Conservation (phyloP, 2,888 invertebrate genomes). For the Ochropacha duplaris region DNA sequence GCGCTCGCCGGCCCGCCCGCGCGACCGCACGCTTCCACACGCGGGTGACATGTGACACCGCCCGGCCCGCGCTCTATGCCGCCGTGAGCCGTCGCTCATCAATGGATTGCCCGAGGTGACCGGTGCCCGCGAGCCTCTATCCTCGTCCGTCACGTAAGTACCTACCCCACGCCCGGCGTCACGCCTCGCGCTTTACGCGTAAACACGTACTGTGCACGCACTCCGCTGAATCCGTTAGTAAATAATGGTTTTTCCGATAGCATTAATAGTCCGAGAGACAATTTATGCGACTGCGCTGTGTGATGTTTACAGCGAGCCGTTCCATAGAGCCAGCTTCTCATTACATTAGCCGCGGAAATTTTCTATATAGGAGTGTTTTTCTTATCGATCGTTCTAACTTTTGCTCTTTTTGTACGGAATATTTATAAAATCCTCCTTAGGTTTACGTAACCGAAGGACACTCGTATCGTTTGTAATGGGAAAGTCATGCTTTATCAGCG, state of each 20-base stretch:
- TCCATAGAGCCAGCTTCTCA: conserved; percentile 41
- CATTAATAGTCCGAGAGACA: conserved; percentile 47
- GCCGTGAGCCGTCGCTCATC: conserved; percentile 54
- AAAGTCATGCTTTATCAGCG: conserved; percentile 48
- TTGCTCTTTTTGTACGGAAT: conserved; percentile 43
- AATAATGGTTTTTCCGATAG: conserved; percentile 59
- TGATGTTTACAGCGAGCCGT: conserved; percentile 58
- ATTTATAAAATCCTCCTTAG: conserved; percentile 61
- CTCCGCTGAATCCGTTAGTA: conserved; percentile 45
- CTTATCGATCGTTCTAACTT: conserved; percentile 59
- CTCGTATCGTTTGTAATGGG: conserved; percentile 55
- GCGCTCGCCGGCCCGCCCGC: conserved; percentile 53
- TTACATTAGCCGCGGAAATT: conserved; percentile 58
- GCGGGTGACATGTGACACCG: conserved; percentile 49
- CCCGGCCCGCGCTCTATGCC: conserved; percentile 42
- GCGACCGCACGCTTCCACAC: conserved; percentile 64
- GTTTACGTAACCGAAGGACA: conserved; percentile 74
- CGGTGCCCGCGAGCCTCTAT: conserved; percentile 44
- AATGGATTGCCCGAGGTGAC: conserved; percentile 76
- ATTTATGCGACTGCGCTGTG: conserved; percentile 65
- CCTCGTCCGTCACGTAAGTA: conserved; percentile 42
- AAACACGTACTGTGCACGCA: conserved; percentile 33
- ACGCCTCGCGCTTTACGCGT: conserved; percentile 31
- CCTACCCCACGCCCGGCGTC: conserved; percentile 17
- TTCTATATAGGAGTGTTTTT: conserved; percentile 51